A percentile compares a stretch with the other conserved stretches of the same genome.
Evolutionary conservation across 2,888 invertebrate genomes (phyloP).

Genomic region (Tetropium fuscum): DNA sequence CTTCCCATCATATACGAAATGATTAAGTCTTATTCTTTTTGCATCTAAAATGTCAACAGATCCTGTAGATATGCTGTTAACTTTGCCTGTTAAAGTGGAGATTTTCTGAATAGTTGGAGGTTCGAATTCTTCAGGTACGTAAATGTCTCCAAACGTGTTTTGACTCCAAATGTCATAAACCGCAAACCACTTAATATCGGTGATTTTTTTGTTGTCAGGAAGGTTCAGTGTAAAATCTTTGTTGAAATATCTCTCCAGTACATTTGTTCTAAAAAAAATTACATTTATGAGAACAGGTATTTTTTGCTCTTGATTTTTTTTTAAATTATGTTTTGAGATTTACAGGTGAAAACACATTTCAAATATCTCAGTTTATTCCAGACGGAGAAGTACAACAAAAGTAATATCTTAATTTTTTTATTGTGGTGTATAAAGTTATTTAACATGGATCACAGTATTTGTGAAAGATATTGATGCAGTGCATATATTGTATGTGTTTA

Average conservation of each 20-base stretch:
- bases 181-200: constrained; percentile 90
- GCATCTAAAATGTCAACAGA: constrained; percentile 83
- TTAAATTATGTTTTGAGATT: not conserved
- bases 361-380: too few relatives aligned
- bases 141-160: constrained; percentile 91
- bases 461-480: too few relatives aligned
- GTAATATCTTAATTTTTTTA: too few relatives aligned
- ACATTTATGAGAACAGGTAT: not conserved
- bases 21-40: constrained; percentile 80
- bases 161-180: constrained; percentile 89
- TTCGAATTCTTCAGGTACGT: constrained; percentile 91
- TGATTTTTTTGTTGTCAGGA: constrained; percentile 88
- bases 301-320: not conserved
- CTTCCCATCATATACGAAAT: constrained; percentile 82
- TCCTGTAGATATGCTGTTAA: constrained; percentile 78
- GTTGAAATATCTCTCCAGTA: constrained; percentile 87
- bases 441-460: too few relatives aligned
- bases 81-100: constrained; percentile 70
- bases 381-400: too few relatives aligned
- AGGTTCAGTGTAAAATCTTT: constrained; percentile 84
- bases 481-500: too few relatives aligned
- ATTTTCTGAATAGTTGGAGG: constrained; percentile 80
- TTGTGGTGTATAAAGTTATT: too few relatives aligned
- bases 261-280: constrained; percentile 77
- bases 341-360: too few relatives aligned